A percentile compares a stretch with the other conserved stretches of the same genome.
Evolutionary conservation across 2,113 vertebrate species (phyloP).

Genomic region (Neolamprologus longior): DNA sequence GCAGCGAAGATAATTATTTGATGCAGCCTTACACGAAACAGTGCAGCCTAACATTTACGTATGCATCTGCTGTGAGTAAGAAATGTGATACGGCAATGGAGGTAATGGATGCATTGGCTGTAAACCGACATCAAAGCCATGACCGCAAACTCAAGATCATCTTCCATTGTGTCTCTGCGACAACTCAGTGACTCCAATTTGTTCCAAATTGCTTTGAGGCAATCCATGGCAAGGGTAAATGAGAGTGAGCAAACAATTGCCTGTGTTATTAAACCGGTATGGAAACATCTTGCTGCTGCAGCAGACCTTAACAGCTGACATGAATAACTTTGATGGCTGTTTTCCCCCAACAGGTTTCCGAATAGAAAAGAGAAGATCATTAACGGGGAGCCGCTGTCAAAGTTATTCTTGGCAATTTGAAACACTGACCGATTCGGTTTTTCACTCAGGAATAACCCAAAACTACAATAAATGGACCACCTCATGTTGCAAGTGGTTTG

Average conservation of each 20-base stretch:
- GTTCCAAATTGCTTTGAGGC: constrained; percentile 29
- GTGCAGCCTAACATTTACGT: not conserved
- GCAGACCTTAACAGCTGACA: constrained; percentile 18
- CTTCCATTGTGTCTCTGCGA: not conserved
- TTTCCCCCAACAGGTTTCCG: constrained; percentile 18
- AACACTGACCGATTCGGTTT: not conserved
- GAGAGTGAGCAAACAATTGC: constrained; percentile 19
- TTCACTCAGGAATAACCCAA: not conserved
- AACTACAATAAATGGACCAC: not conserved
- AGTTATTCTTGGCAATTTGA: constrained; percentile 10
- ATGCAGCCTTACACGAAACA: not conserved
- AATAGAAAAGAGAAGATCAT: not conserved
- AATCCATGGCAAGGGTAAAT: not conserved
- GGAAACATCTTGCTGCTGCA: constrained; percentile 6
- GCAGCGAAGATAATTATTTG: not conserved
- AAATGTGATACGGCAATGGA: not conserved
- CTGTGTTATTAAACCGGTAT: not conserved
- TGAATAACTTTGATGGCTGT: constrained; percentile 48
- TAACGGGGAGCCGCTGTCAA: constrained; percentile 5
- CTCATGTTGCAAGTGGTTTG: not conserved
- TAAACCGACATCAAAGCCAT: not conserved
- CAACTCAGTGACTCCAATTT: constrained; percentile 20
- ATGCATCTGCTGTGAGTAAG: not conserved
- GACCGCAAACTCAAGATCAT: not conserved
- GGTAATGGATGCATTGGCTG: not conserved